A percentile compares a stretch with the other conserved stretches of the same genome.
phyloP scores from a whole-genome alignment of 1,140 invertebrate genomes.

The Drosophila chauvacae region DNA sequence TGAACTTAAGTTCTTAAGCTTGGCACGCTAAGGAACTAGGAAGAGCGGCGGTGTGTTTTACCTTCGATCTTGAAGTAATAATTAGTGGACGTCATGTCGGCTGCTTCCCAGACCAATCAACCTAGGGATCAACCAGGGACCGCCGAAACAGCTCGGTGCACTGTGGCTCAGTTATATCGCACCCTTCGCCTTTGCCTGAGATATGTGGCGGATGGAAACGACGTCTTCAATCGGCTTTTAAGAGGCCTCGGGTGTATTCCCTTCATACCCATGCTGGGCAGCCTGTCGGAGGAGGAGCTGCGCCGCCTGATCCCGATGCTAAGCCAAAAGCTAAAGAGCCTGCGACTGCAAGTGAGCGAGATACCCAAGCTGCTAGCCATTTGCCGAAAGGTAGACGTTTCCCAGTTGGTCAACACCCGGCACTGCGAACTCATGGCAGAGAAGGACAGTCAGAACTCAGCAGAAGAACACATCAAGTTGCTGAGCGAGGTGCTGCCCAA shows the following conservation, averaged over 20 bases:
- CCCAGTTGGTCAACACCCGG: background rate
- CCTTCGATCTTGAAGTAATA: too few relatives aligned
- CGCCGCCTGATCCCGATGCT: constrained; percentile 32
- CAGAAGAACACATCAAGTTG: background rate
- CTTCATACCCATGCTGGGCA: background rate
- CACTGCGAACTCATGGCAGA: constrained; percentile 6
- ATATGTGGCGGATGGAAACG: constrained; percentile 1
- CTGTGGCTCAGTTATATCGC: background rate
- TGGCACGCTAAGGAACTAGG: background rate
- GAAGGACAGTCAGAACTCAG: background rate
- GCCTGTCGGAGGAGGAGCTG: constrained; percentile 24
- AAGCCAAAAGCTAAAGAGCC: background rate
- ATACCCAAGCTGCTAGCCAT: background rate
- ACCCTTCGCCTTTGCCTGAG: constrained; percentile 25
- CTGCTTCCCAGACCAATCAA: background rate
- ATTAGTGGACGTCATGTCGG: background rate
- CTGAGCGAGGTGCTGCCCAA: constrained; percentile 32
- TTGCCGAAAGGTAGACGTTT: background rate
- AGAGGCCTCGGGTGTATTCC: constrained; percentile 8
- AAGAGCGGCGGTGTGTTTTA: background rate
- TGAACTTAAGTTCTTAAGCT: background rate
- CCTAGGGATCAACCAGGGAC: too few relatives aligned
- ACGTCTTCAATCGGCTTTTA: constrained; percentile 25
- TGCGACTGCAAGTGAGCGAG: constrained; percentile 34
- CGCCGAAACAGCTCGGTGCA: background rate